Base-by-base conservation (phyloP, 92 coral and sea anemone species). In the Paragorgia papillata region DNA sequence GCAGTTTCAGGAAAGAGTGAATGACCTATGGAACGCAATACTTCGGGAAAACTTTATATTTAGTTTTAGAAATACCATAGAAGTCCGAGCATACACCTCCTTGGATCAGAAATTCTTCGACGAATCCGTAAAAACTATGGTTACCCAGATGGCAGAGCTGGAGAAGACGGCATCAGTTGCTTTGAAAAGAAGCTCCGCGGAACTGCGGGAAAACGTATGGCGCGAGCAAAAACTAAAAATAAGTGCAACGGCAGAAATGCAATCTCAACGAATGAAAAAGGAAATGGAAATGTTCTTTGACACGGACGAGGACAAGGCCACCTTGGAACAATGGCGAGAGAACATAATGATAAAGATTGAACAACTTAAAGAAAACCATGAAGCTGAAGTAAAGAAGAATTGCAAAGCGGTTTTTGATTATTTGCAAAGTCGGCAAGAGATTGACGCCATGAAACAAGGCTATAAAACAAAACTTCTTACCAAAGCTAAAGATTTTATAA, bases 51-150 rank as follows among this genome's bases (percentile, higher is more conserved):
- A 67, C 34, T 67, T 67, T n/a, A 46, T 67, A 22, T 67, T 67
- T 29, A 44, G 74, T 67, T 67, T 67, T 55, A 41, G 58, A n/a
- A 67, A 67, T 67, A 48, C 74, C 1, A 67, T 44, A 22, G 74
- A 67, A 44, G 58, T 67, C 39, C 49, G 74, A 24, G 74, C 74
- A 20, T 40, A 25, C 27, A 67, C 58, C 8, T 44, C 75, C 3
- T 68, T 68, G 21, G 75, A 68, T n/a, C 59, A 29, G 26, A 68
- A 68, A 30, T 49, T 44, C 22, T 48, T 68, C 22, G 43, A 46
- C 10, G 60, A 26, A 29, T 68, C 59, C 22, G 59, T 49, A 59
- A 68, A 46, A 12, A 19, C 50, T 9, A 68, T 68, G 75, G 59
- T 46, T 24, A 68, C 33, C 21, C 40, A 56, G 33, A 68, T 68